Evolutionary conservation across 2,113 vertebrate species (phyloP), one percentile per base, ranked within the genome.

Genomic region (Paratilapia polleni): DNA sequence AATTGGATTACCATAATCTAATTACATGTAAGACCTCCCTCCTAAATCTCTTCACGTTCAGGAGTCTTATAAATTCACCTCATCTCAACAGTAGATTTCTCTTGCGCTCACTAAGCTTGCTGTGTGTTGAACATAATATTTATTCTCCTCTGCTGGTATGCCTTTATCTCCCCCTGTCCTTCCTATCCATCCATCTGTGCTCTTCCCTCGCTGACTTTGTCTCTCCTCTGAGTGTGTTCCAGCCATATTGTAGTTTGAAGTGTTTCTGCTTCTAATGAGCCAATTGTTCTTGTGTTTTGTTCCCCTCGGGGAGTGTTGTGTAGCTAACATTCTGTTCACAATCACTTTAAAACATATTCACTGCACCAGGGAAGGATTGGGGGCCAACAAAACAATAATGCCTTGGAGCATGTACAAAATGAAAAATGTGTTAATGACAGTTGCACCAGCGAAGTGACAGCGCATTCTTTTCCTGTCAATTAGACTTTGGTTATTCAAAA

Each of bases 371-470:
- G 80, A 93, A 93, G 86, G 88, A 92, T 87, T 6, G 68, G 77
- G 78, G 91, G 92, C 90, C 89, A 82, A 61, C 83, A 76, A 89
- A 87, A 93, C 89, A 91, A 91, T 88, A 87, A 89, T 90, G 89
- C 82, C 94, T 93, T 2, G 81, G 82, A 93, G 92, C 92, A 58
- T 57, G 89, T 91, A 80, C 80, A 92, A 91, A 93, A 93, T 90
- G 89, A 94, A 92, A 91, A 93, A 94, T 87, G 92, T 92, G 93
- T 92, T 93, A 91, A 93, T 93, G 93, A 87, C 92, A 87, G 86
- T 49, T 59, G 11, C 82, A 56, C 80, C n/a, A 36, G 87, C 57
- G 10, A 91, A 88, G 82, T 93, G 92, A 92, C 93, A 85, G 87
- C 36, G 59, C 89, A 89, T 93, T 89, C 84, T 90, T 93, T 91